Percentiles rank a stretch among this genome's conserved stretches.
phyloP scores from a whole-genome alignment of 2,113 vertebrate genomes.

The Orcinus orca region DNA sequence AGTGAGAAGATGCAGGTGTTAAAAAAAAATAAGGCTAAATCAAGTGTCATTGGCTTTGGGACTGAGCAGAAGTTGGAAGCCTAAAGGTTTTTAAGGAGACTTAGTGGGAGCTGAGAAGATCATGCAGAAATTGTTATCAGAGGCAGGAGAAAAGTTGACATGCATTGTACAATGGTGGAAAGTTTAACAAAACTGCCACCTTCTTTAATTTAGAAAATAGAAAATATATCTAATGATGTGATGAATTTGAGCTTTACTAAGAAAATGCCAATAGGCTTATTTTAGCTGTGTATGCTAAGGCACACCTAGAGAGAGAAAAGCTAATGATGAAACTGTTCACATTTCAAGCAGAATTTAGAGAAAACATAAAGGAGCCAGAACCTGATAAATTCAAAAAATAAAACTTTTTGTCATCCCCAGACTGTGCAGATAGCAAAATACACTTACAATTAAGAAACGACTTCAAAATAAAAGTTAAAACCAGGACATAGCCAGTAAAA shows the following conservation, averaged over 20 bases:
- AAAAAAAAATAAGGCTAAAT: neutral
- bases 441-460: too few species aligned
- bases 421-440: too few species aligned
- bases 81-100: too few species aligned
- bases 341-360: neutral
- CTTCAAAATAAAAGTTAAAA: too few species aligned
- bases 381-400: too few species aligned
- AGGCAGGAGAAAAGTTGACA: neutral
- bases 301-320: neutral
- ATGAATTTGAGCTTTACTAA: neutral
- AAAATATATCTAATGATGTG: neutral
- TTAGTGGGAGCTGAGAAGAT: neutral
- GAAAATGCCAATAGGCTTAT: neutral
- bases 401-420: too few species aligned
- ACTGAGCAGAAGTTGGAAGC: neutral
- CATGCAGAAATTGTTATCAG: neutral
- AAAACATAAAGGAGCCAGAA: neutral
- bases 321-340: neutral
- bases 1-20: too few species aligned
- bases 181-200: neutral
- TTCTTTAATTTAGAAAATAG: neutral
- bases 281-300: neutral
- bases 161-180: neutral
- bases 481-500: too few species aligned
- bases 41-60: neutral